These are phyloP conservation scores for Thamnaconus septentrionalis DNA, from an alignment of 2,113 vertebrate genomes.

Conservation along the genomic window DNA sequence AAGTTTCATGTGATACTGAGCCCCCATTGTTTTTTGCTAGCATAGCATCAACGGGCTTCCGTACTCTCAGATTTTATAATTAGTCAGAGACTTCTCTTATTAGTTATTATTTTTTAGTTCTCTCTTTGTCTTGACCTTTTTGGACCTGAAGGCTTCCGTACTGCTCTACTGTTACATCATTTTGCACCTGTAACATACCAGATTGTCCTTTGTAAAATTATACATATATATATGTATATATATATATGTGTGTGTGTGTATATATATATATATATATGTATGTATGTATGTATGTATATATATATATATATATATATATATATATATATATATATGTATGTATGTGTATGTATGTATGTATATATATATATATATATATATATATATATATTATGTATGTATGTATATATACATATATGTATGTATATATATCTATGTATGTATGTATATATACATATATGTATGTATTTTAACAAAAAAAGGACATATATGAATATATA, in stretches of 20 bases:
- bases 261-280: constrained; percentile 59
- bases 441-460: constrained; percentile 53
- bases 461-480: too few relatives aligned
- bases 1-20: too few relatives aligned
- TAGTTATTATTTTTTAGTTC: too few relatives aligned
- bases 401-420: constrained; percentile 43
- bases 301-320: constrained; percentile 65
- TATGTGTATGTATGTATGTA: constrained; percentile 53
- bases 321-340: constrained; percentile 65
- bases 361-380: constrained; percentile 65
- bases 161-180: constrained; percentile 28
- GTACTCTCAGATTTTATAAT: too few relatives aligned
- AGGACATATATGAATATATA: constrained; percentile 51
- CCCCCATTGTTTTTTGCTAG: too few relatives aligned
- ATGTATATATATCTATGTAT: constrained; percentile 64
- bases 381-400: constrained; percentile 51
- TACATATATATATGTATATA: constrained; percentile 43
- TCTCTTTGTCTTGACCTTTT: constrained; percentile 20
- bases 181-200: constrained; percentile 51
- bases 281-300: constrained; percentile 63
- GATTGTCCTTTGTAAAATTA: constrained; percentile 20
- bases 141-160: constrained; percentile 1
- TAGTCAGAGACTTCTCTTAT: too few relatives aligned
- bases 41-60: too few relatives aligned
- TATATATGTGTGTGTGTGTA: constrained; percentile 70